A percentile compares a stretch with the other conserved stretches of the same genome.
Evolutionary conservation across 2,797 vertebrate genomes (phyloP).

Genomic region (Phaenicophaeus curvirostris): DNA sequence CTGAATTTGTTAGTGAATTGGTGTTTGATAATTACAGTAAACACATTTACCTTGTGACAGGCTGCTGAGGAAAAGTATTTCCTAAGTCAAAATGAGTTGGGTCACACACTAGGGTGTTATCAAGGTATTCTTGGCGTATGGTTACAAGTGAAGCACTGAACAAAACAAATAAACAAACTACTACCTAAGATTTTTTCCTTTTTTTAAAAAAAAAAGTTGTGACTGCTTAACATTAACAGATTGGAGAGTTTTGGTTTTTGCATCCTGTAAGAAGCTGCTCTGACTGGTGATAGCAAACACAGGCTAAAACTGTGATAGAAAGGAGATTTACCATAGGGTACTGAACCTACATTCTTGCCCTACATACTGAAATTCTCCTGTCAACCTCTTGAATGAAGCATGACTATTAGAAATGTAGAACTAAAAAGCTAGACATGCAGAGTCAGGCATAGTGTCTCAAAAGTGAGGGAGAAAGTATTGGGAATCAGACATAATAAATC

Average conservation of each 20-base stretch:
- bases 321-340: not conserved
- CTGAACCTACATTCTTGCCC: not conserved
- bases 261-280: not conserved
- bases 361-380: not conserved
- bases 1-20: not conserved
- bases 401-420: slow-evolving; percentile 23
- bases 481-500: slow-evolving; percentile 52
- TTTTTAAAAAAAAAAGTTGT: not conserved
- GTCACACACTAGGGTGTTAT: not conserved
- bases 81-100: not conserved
- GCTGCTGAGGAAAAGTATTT: not conserved
- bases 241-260: fast-evolving
- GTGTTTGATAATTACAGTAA: not conserved
- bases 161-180: not conserved
- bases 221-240: not conserved
- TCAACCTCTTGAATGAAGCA: not conserved
- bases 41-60: not conserved
- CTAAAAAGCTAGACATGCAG: slow-evolving; percentile 11
- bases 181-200: not conserved
- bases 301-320: not conserved
- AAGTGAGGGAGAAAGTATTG: not conserved
- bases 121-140: not conserved
- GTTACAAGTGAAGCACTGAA: not conserved
- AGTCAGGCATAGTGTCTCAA: not conserved
- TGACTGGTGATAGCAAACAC: not conserved